A percentile compares a stretch with the other conserved stretches of the same genome.
Conservation (phyloP, 2,888 invertebrate genomes). For the Sarcophaga variegata region DNA sequence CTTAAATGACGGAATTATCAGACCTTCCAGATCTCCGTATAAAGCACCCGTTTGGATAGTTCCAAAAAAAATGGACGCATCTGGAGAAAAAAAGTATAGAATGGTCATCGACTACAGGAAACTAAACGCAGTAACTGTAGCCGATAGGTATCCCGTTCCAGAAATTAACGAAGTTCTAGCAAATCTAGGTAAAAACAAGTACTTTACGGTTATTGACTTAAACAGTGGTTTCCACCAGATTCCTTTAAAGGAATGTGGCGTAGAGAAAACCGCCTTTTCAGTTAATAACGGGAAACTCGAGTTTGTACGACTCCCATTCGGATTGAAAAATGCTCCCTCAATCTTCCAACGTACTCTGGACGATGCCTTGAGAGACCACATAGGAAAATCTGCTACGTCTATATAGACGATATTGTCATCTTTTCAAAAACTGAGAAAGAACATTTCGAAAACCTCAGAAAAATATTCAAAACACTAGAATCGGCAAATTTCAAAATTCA, state of each 20-base stretch:
- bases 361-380: conserved; percentile 34
- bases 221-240: conserved; percentile 47
- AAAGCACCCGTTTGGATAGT: conserved; percentile 21
- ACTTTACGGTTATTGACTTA: conserved; percentile 7
- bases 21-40: conserved; percentile 27
- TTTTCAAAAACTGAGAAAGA: conserved; percentile 26
- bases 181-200: conserved; percentile 34
- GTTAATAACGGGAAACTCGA: conserved; percentile 47
- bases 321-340: conserved; percentile 45
- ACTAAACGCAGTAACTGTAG: conserved; percentile 19
- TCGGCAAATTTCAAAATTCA: conserved; percentile 20
- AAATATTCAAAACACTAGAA: conserved; percentile 3
- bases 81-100: conserved; percentile 41
- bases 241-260: conserved; percentile 19
- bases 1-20: conserved; percentile 8
- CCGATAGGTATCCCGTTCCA: conserved; percentile 33
- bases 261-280: conserved; percentile 52
- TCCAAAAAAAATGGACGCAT: conserved; percentile 30
- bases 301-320: conserved; percentile 43
- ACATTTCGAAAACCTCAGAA: neutral
- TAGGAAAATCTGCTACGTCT: conserved; percentile 41
- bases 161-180: conserved; percentile 40
- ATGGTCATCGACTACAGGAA: conserved; percentile 51
- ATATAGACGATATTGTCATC: conserved; percentile 41
- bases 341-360: conserved; percentile 51